Conservation (phyloP, 2,113 vertebrate species). For the Actinemys pallida region DNA sequence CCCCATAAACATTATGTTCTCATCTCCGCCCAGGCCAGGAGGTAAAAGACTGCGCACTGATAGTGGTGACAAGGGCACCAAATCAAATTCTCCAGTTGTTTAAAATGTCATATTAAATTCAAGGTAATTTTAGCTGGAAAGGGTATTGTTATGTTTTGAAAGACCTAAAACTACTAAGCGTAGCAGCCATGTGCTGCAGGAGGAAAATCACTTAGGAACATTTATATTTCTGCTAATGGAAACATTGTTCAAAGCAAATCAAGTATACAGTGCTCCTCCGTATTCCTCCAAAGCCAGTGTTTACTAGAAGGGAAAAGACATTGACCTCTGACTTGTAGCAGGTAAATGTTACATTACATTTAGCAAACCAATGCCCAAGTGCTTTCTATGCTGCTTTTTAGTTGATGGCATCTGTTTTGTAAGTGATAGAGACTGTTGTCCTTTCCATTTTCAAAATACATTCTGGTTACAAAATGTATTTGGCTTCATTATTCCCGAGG, state of each 20-base stretch:
- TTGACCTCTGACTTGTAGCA: conserved; percentile 25
- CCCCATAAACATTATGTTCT: neutral
- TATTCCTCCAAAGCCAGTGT: conserved; percentile 33
- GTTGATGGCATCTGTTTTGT: conserved; percentile 9
- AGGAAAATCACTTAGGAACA: conserved; percentile 46
- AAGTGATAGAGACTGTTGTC: neutral
- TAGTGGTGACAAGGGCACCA: neutral
- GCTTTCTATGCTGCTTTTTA: conserved; percentile 39
- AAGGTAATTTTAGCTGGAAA: conserved; percentile 52
- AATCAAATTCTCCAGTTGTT: conserved; percentile 22
- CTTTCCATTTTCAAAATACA: neutral
- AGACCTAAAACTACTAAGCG: conserved; percentile 46
- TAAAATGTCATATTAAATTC: conserved; percentile 43
- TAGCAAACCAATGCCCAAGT: conserved; percentile 24
- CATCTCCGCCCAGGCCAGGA: neutral
- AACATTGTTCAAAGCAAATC: conserved; percentile 63
- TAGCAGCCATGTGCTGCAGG: conserved; percentile 7
- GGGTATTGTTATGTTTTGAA: conserved; percentile 33
- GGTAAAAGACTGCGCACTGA: neutral
- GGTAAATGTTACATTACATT: conserved; percentile 25
- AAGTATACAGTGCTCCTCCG: neutral
- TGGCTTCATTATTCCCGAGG: neutral
- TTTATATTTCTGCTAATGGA: conserved; percentile 64
- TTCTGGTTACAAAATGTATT: conserved; percentile 6
- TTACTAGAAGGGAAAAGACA: conserved; percentile 45